phyloP scores from a whole-genome alignment of 2,113 vertebrate genomes.

The Genyomyrus donnyi region DNA sequence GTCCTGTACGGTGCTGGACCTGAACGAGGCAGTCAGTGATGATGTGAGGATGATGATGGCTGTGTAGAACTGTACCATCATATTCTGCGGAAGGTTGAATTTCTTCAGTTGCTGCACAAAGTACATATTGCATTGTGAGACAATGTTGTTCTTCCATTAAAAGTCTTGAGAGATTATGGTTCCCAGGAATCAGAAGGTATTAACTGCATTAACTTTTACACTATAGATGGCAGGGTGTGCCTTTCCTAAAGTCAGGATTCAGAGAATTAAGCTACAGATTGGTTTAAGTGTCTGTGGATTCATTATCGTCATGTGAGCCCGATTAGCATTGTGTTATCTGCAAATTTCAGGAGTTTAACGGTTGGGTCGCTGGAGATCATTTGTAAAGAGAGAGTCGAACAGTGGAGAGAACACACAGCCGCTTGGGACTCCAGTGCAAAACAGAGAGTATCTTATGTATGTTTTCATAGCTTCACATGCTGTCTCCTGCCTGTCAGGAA shows the following conservation, averaged over 20 bases:
- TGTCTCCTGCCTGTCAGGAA: not conserved
- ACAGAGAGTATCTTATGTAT: not conserved
- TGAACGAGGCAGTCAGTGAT: not conserved
- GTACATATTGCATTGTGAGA: not conserved
- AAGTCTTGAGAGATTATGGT: not conserved
- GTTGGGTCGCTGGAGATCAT: not conserved
- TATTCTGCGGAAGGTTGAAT: not conserved
- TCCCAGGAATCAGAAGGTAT: not conserved
- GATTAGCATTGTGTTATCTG: not conserved
- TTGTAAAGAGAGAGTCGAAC: not conserved
- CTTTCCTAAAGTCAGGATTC: not conserved
- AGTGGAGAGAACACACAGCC: not conserved
- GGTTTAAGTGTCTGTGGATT: not conserved
- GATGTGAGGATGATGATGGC: not conserved
- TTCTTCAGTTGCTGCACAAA: not conserved
- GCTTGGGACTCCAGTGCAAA: not conserved
- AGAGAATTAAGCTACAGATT: slow-evolving; percentile 1
- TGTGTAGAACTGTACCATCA: not conserved
- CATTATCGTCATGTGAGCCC: not conserved
- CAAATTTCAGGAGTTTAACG: not conserved
- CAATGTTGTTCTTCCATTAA: not conserved
- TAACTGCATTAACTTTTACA: not conserved
- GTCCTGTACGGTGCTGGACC: not conserved
- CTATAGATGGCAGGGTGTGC: not conserved
- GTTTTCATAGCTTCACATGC: not conserved